Conservation (phyloP, 2,888 invertebrate genomes). For the Hypsopygia costalis region DNA sequence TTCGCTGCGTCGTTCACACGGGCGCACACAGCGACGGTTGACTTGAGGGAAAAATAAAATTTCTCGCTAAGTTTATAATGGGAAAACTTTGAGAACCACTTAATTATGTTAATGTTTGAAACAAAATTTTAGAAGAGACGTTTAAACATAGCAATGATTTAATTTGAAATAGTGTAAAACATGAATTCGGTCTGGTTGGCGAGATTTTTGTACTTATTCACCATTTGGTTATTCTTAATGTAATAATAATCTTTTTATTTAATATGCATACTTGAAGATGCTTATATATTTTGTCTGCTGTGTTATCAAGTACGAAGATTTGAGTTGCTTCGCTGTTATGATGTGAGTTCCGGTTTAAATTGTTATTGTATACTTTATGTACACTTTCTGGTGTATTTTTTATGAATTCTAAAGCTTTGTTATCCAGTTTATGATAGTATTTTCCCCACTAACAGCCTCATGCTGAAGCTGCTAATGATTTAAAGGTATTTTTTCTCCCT, state of each 20-base stretch:
- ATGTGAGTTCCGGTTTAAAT: no score
- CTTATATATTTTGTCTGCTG: no score
- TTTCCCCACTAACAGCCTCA: not conserved
- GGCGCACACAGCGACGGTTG: constrained; percentile 69
- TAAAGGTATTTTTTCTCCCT: not conserved
- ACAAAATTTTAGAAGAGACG: constrained; percentile 79
- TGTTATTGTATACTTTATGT: no score
- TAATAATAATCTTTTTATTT: no score
- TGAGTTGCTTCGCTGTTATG: no score
- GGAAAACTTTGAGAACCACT: constrained; percentile 81
- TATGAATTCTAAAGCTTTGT: no score
- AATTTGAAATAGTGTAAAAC: constrained; percentile 47
- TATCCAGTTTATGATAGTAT: no score
- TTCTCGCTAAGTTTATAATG: constrained; percentile 81
- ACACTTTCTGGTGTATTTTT: no score
- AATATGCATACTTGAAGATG: no score
- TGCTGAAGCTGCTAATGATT: not conserved
- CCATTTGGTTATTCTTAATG: no score
- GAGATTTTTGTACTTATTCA: not conserved
- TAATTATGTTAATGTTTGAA: constrained; percentile 81
- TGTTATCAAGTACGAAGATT: no score
- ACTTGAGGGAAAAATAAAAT: constrained; percentile 81
- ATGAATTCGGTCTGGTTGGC: constrained; percentile 8
- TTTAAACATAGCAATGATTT: constrained; percentile 74
- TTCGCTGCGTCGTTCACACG: constrained; percentile 70